Evolutionary conservation across 1,140 invertebrate species (phyloP).

Genomic region (Temnothorax curvispinosus): DNA sequence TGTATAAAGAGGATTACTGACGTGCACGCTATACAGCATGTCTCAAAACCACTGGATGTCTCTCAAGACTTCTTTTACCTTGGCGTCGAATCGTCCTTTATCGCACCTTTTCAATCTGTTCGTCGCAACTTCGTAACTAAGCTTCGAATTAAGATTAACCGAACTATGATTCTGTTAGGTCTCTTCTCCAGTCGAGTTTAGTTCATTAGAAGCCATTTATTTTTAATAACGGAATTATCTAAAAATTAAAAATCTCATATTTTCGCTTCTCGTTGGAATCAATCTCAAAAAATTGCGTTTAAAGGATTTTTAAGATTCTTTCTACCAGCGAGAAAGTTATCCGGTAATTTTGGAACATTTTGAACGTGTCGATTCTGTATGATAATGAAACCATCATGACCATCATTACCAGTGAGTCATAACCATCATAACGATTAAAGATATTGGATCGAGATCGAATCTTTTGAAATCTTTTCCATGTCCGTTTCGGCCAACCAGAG

Average conservation of each 20-base stretch:
- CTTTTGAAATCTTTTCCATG: not conserved
- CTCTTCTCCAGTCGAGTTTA: not conserved
- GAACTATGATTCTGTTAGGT: not conserved
- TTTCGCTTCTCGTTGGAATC: not conserved
- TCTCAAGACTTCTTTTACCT: not conserved
- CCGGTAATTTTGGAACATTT: not conserved
- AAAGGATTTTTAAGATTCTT: not conserved
- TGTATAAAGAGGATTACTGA: constrained; percentile 49
- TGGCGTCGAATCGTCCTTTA: not conserved
- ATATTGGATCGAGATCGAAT: not conserved
- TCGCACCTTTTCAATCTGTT: not conserved
- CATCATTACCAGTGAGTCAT: not conserved
- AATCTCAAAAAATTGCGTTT: not conserved
- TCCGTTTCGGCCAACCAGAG: constrained; percentile 17
- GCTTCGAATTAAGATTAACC: not conserved
- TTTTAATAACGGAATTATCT: not conserved
- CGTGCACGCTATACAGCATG: not conserved
- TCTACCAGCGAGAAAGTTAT: not conserved
- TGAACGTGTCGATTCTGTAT: not conserved
- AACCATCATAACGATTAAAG: not conserved
- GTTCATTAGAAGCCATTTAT: not conserved
- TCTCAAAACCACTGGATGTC: not conserved
- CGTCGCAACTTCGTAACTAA: not conserved
- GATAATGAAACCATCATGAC: not conserved
- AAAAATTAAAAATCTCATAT: not conserved